Evolutionary conservation across 53 echinoderm and acorn worm genomes (phyloP).

Genomic region (Apostichopus leukothele): DNA sequence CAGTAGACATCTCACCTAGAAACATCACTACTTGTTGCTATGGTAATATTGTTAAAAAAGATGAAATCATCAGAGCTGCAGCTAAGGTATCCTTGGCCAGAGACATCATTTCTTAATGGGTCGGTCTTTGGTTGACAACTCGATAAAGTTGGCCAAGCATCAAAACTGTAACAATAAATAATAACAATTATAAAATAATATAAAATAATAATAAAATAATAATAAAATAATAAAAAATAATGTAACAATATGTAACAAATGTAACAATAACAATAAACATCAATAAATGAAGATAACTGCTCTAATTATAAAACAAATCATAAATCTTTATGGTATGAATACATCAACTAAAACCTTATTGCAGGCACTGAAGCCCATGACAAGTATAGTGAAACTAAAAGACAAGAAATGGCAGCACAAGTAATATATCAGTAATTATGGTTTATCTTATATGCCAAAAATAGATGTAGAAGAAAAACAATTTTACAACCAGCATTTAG

Average conservation of each 20-base stretch:
- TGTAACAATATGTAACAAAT: not conserved
- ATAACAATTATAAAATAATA: not conserved
- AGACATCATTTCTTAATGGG: conserved; percentile 58
- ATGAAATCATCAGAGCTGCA: conserved; percentile 59
- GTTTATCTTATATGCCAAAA: no score
- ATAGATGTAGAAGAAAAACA: no score
- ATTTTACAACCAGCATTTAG: no score
- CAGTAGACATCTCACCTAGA: not conserved
- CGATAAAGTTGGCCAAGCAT: conserved; percentile 78
- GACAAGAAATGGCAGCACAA: no score
- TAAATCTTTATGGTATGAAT: no score
- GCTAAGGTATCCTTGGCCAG: conserved; percentile 68
- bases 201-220: not conserved
- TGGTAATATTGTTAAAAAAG: conserved; percentile 47
- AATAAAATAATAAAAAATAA: not conserved
- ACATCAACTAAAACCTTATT: no score
- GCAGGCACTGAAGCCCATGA: no score
- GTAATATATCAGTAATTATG: no score
- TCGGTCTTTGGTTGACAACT: conserved; percentile 60
- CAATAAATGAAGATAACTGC: no score
- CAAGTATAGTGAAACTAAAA: no score
- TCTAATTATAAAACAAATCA: no score
- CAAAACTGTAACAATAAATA: conserved; percentile 60
- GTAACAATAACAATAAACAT: no score
- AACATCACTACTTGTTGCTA: not conserved